Evolutionary conservation across 1,140 invertebrate species (phyloP), one percentile per base, ranked within the genome.

Genomic region (Eriosoma lanigerum): DNA sequence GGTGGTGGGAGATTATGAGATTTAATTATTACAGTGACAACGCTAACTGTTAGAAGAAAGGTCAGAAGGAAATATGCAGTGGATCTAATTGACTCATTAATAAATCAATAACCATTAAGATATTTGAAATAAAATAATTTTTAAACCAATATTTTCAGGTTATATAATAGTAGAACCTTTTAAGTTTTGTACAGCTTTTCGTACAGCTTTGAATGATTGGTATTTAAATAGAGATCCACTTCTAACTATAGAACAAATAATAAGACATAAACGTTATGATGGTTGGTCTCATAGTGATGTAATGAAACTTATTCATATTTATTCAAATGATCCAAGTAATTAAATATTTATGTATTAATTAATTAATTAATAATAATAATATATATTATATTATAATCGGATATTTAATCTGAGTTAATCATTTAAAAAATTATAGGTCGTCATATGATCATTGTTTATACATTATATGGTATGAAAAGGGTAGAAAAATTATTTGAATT

Each of bases 201-300:
- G 24, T 26, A 78, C 29, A 29, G 38, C 56, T 26, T 15, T 78
- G n/a, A 46, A 5, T 62, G 26, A 44, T 1, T 78, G 75, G 75
- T 78, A 78, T 48, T 60, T 78, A 46, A 62, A n/a, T 26, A 60
- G n/a, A 48, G 75, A 78, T 78, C 56, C 75, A 46, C 62, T 78
- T 26, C 13, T 44, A 78, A 78, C 75, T 29, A 48, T 17, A 26
- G 38, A 78, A 50, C 32, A 24, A 1, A 60, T 78, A 26, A 15
- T 60, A 62, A 78, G 21, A 15, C 15, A 78, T 78, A 44, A 62
- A 48, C 9, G 9, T 13, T 62, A 60, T 62, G 21, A 48, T 12
- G 75, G 75, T 19, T 62, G 54, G 56, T 62, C 1, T 46, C 75
- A 78, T 48, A 78, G 19, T 48, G 15, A 62, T 62, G 17, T 78